Base-by-base conservation (phyloP, 2,797 vertebrate species). In the Mormyrus proboscirostris region DNA sequence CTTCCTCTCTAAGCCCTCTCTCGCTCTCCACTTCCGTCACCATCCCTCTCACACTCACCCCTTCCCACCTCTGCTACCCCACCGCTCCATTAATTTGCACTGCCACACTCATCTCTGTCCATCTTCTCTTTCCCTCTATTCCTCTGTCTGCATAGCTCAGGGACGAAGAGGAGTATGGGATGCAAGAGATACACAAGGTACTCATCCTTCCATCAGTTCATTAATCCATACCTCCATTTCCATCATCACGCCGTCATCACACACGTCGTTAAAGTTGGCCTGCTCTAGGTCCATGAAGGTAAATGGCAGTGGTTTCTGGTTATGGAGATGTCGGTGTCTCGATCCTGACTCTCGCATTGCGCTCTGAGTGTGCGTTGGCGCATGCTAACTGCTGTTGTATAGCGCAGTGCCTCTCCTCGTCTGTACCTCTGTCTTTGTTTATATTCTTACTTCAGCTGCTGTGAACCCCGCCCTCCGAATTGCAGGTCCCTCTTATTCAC, bases 151-250 rank as follows among this genome's bases (percentile, higher is more conserved):
- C 88, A 53, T 95, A 96, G 95, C 94, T 93, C 94, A 95, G 94
- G 93, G 94, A 96, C 93, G 94, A 95, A 95, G 95, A 96, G 92
- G 95, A 95, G 92, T 95, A 94, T 94, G 95, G 94, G 94, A 95
- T 95, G 95, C 94, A 95, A 94, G 95, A 95, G 94, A 94, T 96
- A 91, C 95, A 96, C 90, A 95, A 96, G 95, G 95, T 96, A 96
- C 93, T 91, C 91, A 92, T 92, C 94, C 55, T 83, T 85, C 86
- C 88, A 93, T 93, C 93, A 92, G 88, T 87, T 92, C 90, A 91
- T 92, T 89, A 89, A 88, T 92, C 90, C 91, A 89, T 88, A 89
- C 88, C 16, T 76, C n/a, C 84, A 86, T 87, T 51, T 49, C 86
- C 86, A 82, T 76, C 86, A 85, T 90, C 87, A 89, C 19, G 55